Conservation (phyloP, 2,113 vertebrate genomes). For the Tenrec ecaudatus region DNA sequence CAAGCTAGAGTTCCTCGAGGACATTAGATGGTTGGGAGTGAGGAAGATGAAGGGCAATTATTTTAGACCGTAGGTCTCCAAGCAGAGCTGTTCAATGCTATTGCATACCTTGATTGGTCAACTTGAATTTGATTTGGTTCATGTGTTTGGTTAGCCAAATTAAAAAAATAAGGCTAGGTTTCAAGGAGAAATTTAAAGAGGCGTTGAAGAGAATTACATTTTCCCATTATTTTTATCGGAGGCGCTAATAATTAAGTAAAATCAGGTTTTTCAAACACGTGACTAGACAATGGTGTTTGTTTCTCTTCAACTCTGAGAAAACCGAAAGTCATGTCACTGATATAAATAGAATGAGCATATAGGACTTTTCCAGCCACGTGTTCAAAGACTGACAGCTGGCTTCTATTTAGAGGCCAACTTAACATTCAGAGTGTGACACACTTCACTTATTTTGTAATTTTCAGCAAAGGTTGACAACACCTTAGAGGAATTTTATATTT, state of each 20-base stretch:
- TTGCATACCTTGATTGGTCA: neutral
- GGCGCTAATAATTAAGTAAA: neutral
- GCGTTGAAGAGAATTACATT: neutral
- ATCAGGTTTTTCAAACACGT: too few species aligned
- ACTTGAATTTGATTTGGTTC: neutral
- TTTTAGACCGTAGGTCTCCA: neutral
- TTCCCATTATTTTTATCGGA: neutral
- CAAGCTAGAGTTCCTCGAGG: neutral
- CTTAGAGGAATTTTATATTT: constrained; percentile 63
- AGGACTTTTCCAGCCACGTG: neutral
- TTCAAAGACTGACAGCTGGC: constrained; percentile 1
- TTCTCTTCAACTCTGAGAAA: constrained; percentile 37
- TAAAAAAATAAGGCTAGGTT: neutral
- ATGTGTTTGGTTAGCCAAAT: neutral
- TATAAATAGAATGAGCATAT: constrained; percentile 19
- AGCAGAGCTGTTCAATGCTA: neutral
- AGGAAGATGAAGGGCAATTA: neutral
- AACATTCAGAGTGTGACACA: neutral
- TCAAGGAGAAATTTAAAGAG: neutral
- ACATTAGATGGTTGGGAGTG: neutral
- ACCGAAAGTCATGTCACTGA: neutral
- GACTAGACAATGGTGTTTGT: constrained; percentile 38
- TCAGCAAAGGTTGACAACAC: constrained; percentile 47
- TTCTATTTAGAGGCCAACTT: constrained; percentile 1
- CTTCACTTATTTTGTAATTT: constrained; percentile 53